Percentiles rank a stretch among this genome's conserved stretches.
phyloP scores from a whole-genome alignment of 2,113 vertebrate species.

The Vanacampus margaritifer region DNA sequence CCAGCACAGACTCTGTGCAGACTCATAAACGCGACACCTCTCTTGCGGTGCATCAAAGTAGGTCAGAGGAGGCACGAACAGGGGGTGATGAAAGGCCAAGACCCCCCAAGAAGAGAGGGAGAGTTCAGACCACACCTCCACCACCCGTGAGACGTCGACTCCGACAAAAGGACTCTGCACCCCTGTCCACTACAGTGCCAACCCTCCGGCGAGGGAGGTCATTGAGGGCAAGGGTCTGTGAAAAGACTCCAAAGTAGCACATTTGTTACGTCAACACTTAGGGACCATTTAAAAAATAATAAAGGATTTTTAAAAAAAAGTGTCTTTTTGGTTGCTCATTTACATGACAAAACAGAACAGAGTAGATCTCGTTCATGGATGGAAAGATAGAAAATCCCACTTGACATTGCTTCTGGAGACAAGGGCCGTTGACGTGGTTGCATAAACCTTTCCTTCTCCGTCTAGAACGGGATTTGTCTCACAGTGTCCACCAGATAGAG shows the following conservation, averaged over 20 bases:
- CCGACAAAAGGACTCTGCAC: slow-evolving; percentile 16
- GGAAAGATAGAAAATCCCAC: too few species aligned
- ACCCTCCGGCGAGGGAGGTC: slow-evolving; percentile 12
- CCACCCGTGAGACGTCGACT: slow-evolving; percentile 38
- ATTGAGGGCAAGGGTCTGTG: slow-evolving; percentile 18
- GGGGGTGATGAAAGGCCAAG: slow-evolving; percentile 2
- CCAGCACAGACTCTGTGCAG: slow-evolving; percentile 41
- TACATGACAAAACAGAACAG: neutral
- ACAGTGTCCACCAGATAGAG: slow-evolving; percentile 70
- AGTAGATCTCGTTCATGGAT: too few species aligned
- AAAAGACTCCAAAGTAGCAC: slow-evolving; percentile 18
- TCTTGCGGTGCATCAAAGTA: neutral
- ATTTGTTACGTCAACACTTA: neutral
- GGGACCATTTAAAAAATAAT: neutral
- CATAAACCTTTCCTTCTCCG: neutral
- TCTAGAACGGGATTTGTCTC: slow-evolving; percentile 4
- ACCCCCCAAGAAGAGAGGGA: slow-evolving; percentile 10
- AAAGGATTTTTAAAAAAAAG: neutral
- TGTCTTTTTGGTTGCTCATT: neutral
- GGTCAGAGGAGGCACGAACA: neutral
- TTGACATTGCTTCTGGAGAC: too few species aligned
- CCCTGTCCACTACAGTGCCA: too few species aligned
- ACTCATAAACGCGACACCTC: slow-evolving; percentile 24
- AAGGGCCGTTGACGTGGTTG: neutral
- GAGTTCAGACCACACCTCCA: slow-evolving; percentile 3